A percentile compares a stretch with the other conserved stretches of the same genome.
phyloP scores from a whole-genome alignment of 2,797 vertebrate genomes.

The Chaetophractus vellerosus region DNA sequence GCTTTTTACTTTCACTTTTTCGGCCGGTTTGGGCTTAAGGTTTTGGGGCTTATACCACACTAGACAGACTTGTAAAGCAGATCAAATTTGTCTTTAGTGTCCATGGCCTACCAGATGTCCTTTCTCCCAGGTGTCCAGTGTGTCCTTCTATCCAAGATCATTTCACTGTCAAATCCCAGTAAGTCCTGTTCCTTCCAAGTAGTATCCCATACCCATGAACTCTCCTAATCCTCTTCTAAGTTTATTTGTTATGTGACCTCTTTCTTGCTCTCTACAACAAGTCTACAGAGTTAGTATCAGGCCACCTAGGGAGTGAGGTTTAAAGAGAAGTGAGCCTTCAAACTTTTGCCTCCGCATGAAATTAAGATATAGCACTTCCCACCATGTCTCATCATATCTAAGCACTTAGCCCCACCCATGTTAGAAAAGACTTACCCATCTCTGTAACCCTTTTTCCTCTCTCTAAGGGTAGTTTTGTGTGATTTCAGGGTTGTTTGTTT shows the following conservation, averaged over 20 bases:
- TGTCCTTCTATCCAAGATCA: neutral
- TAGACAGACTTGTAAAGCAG: slow-evolving; percentile 20
- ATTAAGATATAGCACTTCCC: neutral
- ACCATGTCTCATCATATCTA: neutral
- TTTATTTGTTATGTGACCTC: neutral
- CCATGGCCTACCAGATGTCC: neutral
- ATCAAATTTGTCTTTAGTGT: slow-evolving; percentile 25
- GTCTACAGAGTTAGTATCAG: neutral
- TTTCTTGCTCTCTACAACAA: slow-evolving; percentile 31
- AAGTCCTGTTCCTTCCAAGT: slow-evolving; percentile 1
- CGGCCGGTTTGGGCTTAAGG: no score
- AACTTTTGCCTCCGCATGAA: neutral
- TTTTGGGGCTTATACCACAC: no score
- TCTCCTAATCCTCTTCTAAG: neutral
- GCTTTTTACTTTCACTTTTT: no score
- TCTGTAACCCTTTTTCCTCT: neutral
- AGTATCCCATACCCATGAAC: neutral
- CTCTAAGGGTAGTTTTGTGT: neutral
- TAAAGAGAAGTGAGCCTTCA: slow-evolving; percentile 35
- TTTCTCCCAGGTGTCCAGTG: neutral
- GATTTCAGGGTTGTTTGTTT: neutral
- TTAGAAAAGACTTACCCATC: neutral
- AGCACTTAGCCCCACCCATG: neutral
- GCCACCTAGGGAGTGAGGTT: neutral
- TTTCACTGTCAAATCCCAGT: slow-evolving; percentile 44